Evolutionary conservation across 2,888 invertebrate genomes (phyloP), one percentile per base, ranked within the genome.

Genomic region (Acanthococcus lagerstroemiae): DNA sequence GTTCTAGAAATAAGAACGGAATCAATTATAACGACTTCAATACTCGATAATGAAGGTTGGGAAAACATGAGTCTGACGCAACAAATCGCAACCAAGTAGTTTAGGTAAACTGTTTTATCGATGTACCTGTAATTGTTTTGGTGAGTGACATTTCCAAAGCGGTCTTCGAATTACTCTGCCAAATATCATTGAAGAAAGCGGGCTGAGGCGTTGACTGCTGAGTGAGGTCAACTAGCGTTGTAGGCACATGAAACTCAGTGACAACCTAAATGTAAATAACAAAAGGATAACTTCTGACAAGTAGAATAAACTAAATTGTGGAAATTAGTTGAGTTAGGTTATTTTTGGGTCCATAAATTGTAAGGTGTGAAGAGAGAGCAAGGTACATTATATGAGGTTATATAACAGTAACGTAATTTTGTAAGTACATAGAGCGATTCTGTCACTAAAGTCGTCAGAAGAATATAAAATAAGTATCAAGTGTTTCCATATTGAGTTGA

Each of bases 111-210:
- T 6, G 9, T 55, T 55, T 27, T 3, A 9, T 48, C 48, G n/a
- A 6, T 26, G 21, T 54, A 63, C 63, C 63, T 21, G 63, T 63
- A 17, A 63, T 63, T 4, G 63, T 63, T 54, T 63, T 63, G 12
- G 54, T 27, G 25, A 63, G 24, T 21, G 63, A 63, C 50, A 63
- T 37, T 19, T 63, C 63, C 52, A 63, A 30, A 30, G 52, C 24
- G 17, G 30, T 54, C 54, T 54, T 63, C 27, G 37, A 52, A 25
- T 54, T 54, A 17, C 30, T 27, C 24, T 63, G 52, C 63, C 54
- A 54, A 21, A 22, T 30, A 54, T 52, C 63, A 24, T 27, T 24
- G 54, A 21, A 27, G 17, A 52, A 52, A 26, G 22, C 30, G 7
- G 50, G 24, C 48, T 63, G 50, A 12, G 27, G 21, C 27, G 37